Evolutionary conservation across 1,140 invertebrate genomes (phyloP), one percentile per base, ranked within the genome.

Genomic region (Apis dorsata): DNA sequence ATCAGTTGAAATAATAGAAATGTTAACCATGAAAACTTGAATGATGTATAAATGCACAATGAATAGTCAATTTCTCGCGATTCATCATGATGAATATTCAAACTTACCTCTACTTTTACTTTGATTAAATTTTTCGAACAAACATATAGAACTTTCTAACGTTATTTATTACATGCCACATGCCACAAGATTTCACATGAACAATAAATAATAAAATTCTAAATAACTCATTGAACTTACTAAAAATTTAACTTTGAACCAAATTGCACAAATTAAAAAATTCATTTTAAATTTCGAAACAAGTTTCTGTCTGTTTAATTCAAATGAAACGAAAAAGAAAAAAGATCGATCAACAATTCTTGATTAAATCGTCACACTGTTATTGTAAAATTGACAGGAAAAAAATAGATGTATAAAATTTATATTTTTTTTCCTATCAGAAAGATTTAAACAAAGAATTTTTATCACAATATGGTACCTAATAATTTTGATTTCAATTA

Each of bases 401-500:
- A 44, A 44, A 44, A 44, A 44, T 44, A 44, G 3, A 10, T 2
- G 2, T 17, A 2, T 8, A 44, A 73, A 44, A 72, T 80, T 53
- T 73, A 15, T 55, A 24, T 51, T 34, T n/a, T 5, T 7, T n/a
- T 8, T 51, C 28, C 13, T 5, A 5, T 44, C 59, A 21, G 4
- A 17, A 2, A 34, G 15, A 79, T 4, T 28, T 19, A 17, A 19
- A 15, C n/a, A 34, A 60, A 53, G n/a, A 51, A 24, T 19, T 53
- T 34, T 53, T n/a, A 19, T 19, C 9, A 34, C 15, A n/a, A 51
- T 17, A n/a, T n/a, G 13, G 34, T 1, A 51, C 7, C 19, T 21
- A 57, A 79, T 59, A 62, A 70, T 72, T 62, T 24, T 44, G 24
- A 53, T 72, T 79, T 72, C 57, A 62, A 72, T 79, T 53, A 72